These are phyloP conservation scores for Melanotaenia boesemani DNA, from an alignment of 2,797 vertebrate genomes.

Conservation along the genomic window DNA sequence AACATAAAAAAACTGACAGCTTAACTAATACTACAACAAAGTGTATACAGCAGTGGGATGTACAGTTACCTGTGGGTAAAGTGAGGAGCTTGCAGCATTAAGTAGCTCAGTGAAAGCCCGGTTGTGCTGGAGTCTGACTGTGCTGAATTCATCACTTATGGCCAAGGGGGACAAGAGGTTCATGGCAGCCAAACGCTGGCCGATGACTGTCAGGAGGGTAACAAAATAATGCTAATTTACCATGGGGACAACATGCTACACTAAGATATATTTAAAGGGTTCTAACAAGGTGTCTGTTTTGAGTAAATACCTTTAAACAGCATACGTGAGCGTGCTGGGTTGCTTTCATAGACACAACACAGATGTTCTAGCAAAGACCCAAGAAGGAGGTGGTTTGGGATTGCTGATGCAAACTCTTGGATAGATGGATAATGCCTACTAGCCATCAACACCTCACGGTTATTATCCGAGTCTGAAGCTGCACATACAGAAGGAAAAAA, in stretches of 20 bases:
- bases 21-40: background rate
- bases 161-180: constrained; percentile 93
- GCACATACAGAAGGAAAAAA: constrained; percentile 1
- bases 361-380: constrained; percentile 96
- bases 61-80: constrained; percentile 84
- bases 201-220: constrained; percentile 78
- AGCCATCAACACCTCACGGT: constrained; percentile 84
- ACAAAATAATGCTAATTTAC: background rate
- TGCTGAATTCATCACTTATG: constrained; percentile 96
- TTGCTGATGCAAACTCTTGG: constrained; percentile 88
- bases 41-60: background rate
- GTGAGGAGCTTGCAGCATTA: constrained; percentile 84
- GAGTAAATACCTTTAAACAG: constrained; percentile 89
- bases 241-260: background rate
- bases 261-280: background rate
- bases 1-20: background rate
- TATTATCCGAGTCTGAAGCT: constrained; percentile 91
- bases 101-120: constrained; percentile 93
- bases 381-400: constrained; percentile 95
- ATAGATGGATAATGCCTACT: constrained; percentile 76
- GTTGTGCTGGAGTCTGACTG: constrained; percentile 93
- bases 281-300: background rate
- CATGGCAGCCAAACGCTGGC: constrained; percentile 91
- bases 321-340: constrained; percentile 86
- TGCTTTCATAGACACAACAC: constrained; percentile 92